Evolutionary conservation across 2,888 invertebrate species (phyloP), one percentile per base, ranked within the genome.

Genomic region (Tyria jacobaeae): DNA sequence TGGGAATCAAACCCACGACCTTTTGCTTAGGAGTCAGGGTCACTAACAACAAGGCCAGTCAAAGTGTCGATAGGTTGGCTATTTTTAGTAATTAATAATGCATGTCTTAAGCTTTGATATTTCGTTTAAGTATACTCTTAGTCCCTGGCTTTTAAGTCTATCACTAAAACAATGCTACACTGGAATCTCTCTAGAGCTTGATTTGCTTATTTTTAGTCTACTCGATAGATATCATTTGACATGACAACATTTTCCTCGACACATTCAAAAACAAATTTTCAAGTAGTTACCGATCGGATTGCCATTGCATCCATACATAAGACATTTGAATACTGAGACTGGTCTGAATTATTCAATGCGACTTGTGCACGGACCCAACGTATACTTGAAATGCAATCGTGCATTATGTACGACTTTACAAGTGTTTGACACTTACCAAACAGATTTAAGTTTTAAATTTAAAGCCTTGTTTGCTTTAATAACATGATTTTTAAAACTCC

Each of bases 281-380:
- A 70, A 81, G 77, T 75, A 76, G 75, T 79, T 78, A 74, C 78
- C 79, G 82, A 86, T 86, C 79, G 78, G 82, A 86, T 85, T 85
- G 80, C 73, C 79, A 79, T 80, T 81, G 79, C 80, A 81, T 79
- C 67, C 77, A 75, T 76, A 75, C 75, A 79, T 78, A 72, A 62
- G 66, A 71, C 70, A 70, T 75, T 72, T 78, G 76, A 78, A 76
- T 76, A 75, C 71, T 57, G 62, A 68, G 76, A 76, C 71, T 73
- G 64, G 49, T 41, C 70, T 90, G 89, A 88, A 90, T 90, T 82
- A 90, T 90, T 88, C 88, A 90, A 88, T 66, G 59, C 64, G 75
- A 75, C 81, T 83, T 75, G 79, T 76, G 79, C 73, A 76, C 79
- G 76, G 79, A 76, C 78, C 72, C 75, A 74, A 78, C 80, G 81